A percentile compares a stretch with the other conserved stretches of the same genome.
Conservation (phyloP, 2,113 vertebrate genomes). For the Serranochromis macrocephalus region DNA sequence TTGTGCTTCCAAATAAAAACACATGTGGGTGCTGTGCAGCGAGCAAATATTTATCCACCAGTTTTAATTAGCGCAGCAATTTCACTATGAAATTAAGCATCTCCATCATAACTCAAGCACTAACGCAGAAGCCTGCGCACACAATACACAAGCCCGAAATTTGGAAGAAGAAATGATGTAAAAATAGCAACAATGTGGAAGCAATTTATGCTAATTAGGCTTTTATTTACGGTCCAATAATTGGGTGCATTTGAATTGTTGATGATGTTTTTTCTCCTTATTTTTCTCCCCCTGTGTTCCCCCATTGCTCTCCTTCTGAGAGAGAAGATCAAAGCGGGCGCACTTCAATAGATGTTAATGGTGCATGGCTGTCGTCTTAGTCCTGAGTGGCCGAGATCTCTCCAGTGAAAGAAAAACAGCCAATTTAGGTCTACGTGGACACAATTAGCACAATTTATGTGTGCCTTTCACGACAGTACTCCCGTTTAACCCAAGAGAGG, state of each 20-base stretch:
- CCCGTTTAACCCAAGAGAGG: slow-evolving; percentile 34
- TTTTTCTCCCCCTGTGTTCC: slow-evolving; percentile 26
- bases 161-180: slow-evolving; percentile 22
- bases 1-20: slow-evolving; percentile 46
- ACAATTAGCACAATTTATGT: slow-evolving; percentile 59
- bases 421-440: slow-evolving; percentile 53
- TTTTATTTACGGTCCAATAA: slow-evolving; percentile 73
- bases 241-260: slow-evolving; percentile 75
- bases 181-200: slow-evolving; percentile 76
- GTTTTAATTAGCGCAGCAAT: slow-evolving; percentile 69
- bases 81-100: slow-evolving; percentile 65
- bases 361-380: slow-evolving; percentile 52
- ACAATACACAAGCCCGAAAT: slow-evolving; percentile 1
- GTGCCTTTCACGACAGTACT: slow-evolving; percentile 31
- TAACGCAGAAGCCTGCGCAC: slow-evolving; percentile 11
- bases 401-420: slow-evolving; percentile 34
- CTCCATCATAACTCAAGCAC: slow-evolving; percentile 59
- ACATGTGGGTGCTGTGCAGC: slow-evolving; percentile 31
- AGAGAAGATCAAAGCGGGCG: slow-evolving; percentile 73
- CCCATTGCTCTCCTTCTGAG: slow-evolving; percentile 45
- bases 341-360: slow-evolving; percentile 69
- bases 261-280: slow-evolving; percentile 70
- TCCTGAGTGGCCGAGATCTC: slow-evolving; percentile 49
- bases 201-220: slow-evolving; percentile 78
- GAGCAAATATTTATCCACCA: slow-evolving; percentile 67